phyloP scores from a whole-genome alignment of 2,113 vertebrate genomes.

The Gnathonemus longibarbis region DNA sequence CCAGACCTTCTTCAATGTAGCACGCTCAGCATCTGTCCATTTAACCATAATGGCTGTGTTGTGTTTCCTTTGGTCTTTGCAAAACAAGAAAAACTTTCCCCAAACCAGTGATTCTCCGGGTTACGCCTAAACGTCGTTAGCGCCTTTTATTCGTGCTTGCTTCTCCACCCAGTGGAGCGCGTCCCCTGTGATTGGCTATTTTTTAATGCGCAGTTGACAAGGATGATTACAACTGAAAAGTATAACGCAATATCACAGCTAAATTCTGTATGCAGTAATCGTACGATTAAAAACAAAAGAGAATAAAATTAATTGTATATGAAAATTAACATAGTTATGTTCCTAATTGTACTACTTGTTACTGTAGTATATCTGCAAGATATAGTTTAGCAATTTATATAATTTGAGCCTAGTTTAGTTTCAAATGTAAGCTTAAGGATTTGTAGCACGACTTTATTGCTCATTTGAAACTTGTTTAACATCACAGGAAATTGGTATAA shows the following conservation, averaged over 20 bases:
- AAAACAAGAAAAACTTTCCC: background rate
- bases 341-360: background rate
- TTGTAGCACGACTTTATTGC: background rate
- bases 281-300: background rate
- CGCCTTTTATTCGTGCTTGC: background rate
- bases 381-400: background rate
- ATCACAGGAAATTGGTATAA: background rate
- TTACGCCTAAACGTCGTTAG: background rate
- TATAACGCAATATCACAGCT: background rate
- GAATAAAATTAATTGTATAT: background rate
- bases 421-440: background rate
- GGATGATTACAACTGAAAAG: background rate
- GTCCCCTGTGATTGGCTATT: background rate
- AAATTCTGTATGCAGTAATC: background rate
- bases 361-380: background rate
- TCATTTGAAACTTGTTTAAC: background rate
- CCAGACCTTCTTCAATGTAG: slow-evolving; percentile 33
- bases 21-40: slow-evolving; percentile 48
- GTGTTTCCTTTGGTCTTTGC: slow-evolving; percentile 1
- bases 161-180: background rate
- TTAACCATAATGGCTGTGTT: slow-evolving; percentile 42
- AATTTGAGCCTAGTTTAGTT: background rate
- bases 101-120: background rate
- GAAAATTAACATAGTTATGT: background rate
- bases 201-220: background rate